Percentiles rank a stretch among this genome's conserved stretches.
These are phyloP conservation scores for Amiota communis DNA, from an alignment of 2,888 invertebrate genomes.

Conservation along the genomic window DNA sequence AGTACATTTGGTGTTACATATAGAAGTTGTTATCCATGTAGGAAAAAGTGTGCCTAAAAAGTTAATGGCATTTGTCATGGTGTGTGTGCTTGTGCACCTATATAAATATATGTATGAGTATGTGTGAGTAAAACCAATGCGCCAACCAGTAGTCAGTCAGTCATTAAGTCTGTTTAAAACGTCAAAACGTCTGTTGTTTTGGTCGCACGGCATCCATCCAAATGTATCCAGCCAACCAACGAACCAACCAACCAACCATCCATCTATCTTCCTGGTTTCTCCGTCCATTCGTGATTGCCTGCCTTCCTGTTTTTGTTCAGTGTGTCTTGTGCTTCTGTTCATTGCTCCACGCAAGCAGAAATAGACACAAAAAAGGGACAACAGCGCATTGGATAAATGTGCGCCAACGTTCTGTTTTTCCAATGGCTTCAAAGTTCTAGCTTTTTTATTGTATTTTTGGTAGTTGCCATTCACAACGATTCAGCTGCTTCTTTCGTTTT, in stretches of 20 bases:
- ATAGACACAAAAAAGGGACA: background rate
- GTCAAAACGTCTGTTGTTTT: background rate
- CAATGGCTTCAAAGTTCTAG: constrained; percentile 21
- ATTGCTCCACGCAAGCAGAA: constrained; percentile 6
- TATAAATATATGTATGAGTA: background rate
- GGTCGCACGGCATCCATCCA: background rate
- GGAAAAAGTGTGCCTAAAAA: constrained; percentile 13
- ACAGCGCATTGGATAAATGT: constrained; percentile 10
- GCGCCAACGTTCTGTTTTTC: constrained; percentile 8
- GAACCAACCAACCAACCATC: background rate
- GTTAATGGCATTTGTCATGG: constrained; percentile 18
- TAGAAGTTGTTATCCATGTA: background rate
- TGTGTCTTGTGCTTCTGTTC: background rate
- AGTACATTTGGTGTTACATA: too few relatives aligned
- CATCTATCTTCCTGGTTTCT: background rate
- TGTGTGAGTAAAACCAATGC: background rate
- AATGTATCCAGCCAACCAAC: background rate
- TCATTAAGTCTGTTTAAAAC: constrained; percentile 11
- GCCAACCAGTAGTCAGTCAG: background rate
- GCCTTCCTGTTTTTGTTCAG: background rate
- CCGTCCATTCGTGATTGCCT: background rate
- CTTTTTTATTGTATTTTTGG: background rate
- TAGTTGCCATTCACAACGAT: constrained; percentile 1
- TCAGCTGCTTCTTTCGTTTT: constrained; percentile 14
- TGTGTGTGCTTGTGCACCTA: background rate